Evolutionary conservation across 2,888 invertebrate species (phyloP).

Genomic region (Cantharis lateralis): DNA sequence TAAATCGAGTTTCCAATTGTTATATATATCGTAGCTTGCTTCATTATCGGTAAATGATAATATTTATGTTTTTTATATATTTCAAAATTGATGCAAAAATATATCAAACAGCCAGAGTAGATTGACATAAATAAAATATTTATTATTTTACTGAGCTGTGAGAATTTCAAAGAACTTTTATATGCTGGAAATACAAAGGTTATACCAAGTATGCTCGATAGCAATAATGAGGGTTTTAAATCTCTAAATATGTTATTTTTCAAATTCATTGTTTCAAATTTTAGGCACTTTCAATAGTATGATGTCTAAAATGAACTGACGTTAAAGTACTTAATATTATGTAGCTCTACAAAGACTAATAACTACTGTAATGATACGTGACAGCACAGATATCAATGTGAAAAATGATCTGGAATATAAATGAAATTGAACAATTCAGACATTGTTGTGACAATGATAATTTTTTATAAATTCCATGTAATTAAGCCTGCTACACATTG

Average conservation of each 20-base stretch:
- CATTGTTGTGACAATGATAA: too few relatives aligned
- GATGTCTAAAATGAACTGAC: not conserved
- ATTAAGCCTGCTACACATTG: too few relatives aligned
- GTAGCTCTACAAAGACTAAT: not conserved
- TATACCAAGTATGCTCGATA: not conserved
- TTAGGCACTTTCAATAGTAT: not conserved
- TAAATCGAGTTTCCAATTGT: not conserved
- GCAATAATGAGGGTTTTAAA: not conserved
- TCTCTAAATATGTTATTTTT: not conserved
- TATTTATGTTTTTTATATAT: not conserved
- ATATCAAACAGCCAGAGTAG: not conserved
- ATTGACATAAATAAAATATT: not conserved
- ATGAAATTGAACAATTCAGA: not conserved
- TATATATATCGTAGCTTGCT: not conserved
- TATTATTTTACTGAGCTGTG: not conserved
- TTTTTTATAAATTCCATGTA: too few relatives aligned
- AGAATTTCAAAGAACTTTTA: not conserved
- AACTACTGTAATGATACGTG: not conserved
- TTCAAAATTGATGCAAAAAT: not conserved
- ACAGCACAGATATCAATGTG: not conserved
- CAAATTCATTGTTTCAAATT: not conserved
- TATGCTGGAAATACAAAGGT: not conserved
- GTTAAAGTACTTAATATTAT: not conserved
- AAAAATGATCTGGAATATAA: not conserved
- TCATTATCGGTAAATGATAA: not conserved